Evolutionary conservation across 2,888 invertebrate genomes (phyloP).

Genomic region (Timandra comae): DNA sequence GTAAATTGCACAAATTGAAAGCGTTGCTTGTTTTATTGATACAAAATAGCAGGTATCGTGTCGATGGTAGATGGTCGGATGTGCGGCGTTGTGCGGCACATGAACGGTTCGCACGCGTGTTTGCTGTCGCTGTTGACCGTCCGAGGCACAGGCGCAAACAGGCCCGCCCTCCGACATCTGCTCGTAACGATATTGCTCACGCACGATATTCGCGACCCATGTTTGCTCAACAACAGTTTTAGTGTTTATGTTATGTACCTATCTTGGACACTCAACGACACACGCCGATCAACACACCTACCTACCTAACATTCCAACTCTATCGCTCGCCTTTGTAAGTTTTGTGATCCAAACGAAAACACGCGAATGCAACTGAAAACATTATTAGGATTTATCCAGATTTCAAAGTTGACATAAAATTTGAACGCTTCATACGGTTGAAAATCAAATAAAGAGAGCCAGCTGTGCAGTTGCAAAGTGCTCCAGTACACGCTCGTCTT

Average conservation of each 20-base stretch:
- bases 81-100: conserved; percentile 29
- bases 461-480: conserved; percentile 59
- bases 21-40: conserved; percentile 32
- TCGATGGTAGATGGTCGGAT: conserved; percentile 39
- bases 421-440: conserved; percentile 48
- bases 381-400: conserved; percentile 24
- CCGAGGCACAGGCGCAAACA: conserved; percentile 44
- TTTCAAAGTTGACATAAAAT: conserved; percentile 41
- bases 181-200: conserved; percentile 52
- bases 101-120: conserved; percentile 54
- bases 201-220: conserved; percentile 46
- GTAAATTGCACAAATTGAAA: conserved; percentile 23
- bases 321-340: too few species aligned
- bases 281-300: conserved; percentile 4
- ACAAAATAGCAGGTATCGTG: conserved; percentile 38
- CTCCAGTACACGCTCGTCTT: conserved; percentile 46
- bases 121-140: conserved; percentile 54
- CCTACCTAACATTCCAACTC: conserved; percentile 7
- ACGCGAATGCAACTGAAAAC: conserved; percentile 30
- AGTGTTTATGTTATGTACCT: conserved; percentile 30
- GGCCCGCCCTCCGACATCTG: conserved; percentile 45
- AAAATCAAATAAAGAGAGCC: conserved; percentile 64
- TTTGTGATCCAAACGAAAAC: conserved; percentile 26
- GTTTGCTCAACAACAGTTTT: conserved; percentile 43
- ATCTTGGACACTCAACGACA: conserved; percentile 30